Base-by-base conservation (phyloP, 53 echinoderm and acorn worm species). In the Actinopyga echinites region DNA sequence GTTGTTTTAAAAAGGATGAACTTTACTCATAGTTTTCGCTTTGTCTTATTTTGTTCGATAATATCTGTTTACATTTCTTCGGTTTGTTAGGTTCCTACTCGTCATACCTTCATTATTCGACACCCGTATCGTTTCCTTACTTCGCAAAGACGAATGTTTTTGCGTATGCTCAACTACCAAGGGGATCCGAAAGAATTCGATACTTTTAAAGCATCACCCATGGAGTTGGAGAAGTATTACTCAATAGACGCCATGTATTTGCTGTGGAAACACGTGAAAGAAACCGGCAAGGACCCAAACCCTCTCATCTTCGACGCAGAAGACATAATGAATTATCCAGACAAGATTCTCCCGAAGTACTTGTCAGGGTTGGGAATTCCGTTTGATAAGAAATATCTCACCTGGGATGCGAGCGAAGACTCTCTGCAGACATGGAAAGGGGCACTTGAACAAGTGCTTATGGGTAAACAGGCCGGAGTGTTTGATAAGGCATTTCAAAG, bases 371-470 rank as follows among this genome's bases (percentile, higher is more conserved):
- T 73, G 21, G 74, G 74, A 0, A 73, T 73, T 37, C 74, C 74
- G 2, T 73, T 73, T 43, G 10, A 73, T 1, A 25, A 73, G 0
- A 73, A 45, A 25, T 73, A 73, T 13, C 42, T 73, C 43, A 73
- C 74, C n/a, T 73, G 74, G 74, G 74, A 73, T n/a, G 74, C 6
- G n/a, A 73, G 74, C 43, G 45, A 44, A 22, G 74, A 73, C 19
- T 38, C 42, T 1, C 21, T 44, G 25, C 38, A 73, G 45, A 73
- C 74, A 4, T 73, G 74, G 74, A 73, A 73, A 23, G 74, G 74
- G 24, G 23, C 35, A 4, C 21, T 40, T 0, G 74, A 73, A 23
- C 74, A 73, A 40, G 49, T 73, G 2, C 10, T 44, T 10, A 44
- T 73, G n/a, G 74, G 74, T 13, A 44, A 73, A 25, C 42, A 25